phyloP scores from a whole-genome alignment of 1,140 invertebrate genomes.

The Rhopalosiphum maidis region DNA sequence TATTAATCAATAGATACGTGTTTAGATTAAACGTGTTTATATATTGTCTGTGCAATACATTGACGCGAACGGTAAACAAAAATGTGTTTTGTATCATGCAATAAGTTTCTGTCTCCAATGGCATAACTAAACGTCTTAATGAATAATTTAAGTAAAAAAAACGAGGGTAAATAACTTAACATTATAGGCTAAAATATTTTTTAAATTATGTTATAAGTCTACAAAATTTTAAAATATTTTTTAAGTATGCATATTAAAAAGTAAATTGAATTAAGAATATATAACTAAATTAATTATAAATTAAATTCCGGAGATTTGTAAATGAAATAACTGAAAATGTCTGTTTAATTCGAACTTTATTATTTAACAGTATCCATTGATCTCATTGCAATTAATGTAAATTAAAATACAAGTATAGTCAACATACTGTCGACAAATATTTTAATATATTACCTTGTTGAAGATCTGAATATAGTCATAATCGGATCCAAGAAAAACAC shows the following conservation, averaged over 20 bases:
- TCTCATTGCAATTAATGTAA: neutral
- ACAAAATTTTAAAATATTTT: neutral
- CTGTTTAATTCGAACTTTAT: neutral
- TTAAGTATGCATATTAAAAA: neutral
- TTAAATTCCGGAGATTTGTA: neutral
- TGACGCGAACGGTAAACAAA: neutral
- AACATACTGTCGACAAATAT: neutral
- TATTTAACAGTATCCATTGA: neutral
- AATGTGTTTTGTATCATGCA: neutral
- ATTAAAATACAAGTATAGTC: neutral
- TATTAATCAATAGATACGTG: neutral
- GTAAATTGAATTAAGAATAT: neutral
- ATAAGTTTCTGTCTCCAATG: neutral
- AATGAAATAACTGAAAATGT: neutral
- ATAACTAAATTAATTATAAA: neutral
- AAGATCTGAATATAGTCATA: neutral
- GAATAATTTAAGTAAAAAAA: neutral
- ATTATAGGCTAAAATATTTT: neutral
- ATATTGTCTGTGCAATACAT: neutral
- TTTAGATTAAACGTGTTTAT: neutral
- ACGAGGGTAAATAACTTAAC: neutral
- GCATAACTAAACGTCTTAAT: neutral
- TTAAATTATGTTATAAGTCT: neutral
- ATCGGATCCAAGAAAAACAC: conserved; percentile 4
- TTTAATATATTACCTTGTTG: neutral